These are phyloP conservation scores for Ia io DNA, from an alignment of 2,113 vertebrate species.

Conservation along the genomic window DNA sequence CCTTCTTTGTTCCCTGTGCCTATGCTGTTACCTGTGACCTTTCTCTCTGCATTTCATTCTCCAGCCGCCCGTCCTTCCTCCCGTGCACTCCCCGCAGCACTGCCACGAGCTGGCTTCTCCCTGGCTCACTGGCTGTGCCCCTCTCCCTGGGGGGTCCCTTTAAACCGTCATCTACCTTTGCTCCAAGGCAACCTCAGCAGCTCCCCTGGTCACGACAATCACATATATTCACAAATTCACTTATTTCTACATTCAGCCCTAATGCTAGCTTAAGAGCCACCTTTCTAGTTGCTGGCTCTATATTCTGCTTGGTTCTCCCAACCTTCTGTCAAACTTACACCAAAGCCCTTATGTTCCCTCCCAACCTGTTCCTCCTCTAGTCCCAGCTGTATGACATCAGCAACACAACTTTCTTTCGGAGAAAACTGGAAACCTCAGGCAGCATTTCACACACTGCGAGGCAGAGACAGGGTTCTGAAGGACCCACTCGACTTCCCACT, in stretches of 20 bases:
- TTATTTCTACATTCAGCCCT: not conserved
- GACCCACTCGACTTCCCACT: not conserved
- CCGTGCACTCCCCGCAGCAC: fast-evolving
- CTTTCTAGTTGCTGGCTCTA: not conserved
- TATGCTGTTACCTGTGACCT: not conserved
- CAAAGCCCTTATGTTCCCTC: not conserved
- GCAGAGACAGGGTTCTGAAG: not conserved
- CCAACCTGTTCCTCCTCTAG: not conserved
- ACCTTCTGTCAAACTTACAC: not conserved
- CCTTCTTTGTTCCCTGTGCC: too few species aligned
- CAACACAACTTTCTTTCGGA: not conserved
- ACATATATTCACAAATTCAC: not conserved
- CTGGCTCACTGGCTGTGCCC: not conserved
- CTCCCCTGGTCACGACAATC: not conserved
- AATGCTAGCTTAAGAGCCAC: not conserved
- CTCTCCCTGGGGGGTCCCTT: not conserved
- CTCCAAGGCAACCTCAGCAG: not conserved
- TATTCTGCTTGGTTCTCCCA: not conserved
- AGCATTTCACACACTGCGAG: not conserved
- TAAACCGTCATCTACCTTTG: not conserved
- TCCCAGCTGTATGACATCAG: not conserved
- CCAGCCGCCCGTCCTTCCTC: not conserved
- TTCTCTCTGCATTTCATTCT: not conserved
- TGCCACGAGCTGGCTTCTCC: not conserved
- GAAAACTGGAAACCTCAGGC: not conserved